Base-by-base conservation (phyloP, 1,140 invertebrate species). In the Asobara japonica region DNA sequence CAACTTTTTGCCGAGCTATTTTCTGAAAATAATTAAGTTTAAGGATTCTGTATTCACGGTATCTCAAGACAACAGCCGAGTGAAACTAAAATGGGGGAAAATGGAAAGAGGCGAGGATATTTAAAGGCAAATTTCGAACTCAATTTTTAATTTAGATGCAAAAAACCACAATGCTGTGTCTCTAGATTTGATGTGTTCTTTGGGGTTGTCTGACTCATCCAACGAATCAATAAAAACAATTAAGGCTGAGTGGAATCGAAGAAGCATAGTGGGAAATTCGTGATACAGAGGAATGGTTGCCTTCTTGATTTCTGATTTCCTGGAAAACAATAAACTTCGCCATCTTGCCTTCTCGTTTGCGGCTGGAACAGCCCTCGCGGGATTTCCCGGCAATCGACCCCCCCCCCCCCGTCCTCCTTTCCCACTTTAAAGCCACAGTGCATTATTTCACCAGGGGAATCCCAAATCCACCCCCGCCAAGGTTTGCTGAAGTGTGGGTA, bases 321-420 rank as follows among this genome's bases (percentile, higher is more conserved):
- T n/a, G n/a, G n/a, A n/a, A n/a, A n/a, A n/a, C n/a, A n/a, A n/a
- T n/a, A n/a, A n/a, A n/a, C n/a, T n/a, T n/a, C 36, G 1, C 36
- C 2, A 38, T n/a, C 36, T 38, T n/a, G 36, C 2, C 13, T 29
- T 69, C 29, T 18, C 20, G 38, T 69, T 30, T 7, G 51, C 56
- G 51, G 20, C 25, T 22, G 36, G 36, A 38, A 69, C 25, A 30
- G 36, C 29, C 30, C 67, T 60, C 67, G n/a, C 3, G 67, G 18
- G 67, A 60, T 36, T 27, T 48, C 61, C 29, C 36, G 7, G 51
- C 29, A 62, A 62, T 70, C 56, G 60, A 70, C 56, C 61, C 41
- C 5, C 5, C 41, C 10, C 36, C n/a, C 36, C 36, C n/a, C n/a
- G n/a, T n/a, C n/a, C n/a, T n/a, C n/a, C n/a, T n/a, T n/a, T n/a